phyloP scores from a whole-genome alignment of 2,797 vertebrate species.

The Bucorvus abyssinicus region DNA sequence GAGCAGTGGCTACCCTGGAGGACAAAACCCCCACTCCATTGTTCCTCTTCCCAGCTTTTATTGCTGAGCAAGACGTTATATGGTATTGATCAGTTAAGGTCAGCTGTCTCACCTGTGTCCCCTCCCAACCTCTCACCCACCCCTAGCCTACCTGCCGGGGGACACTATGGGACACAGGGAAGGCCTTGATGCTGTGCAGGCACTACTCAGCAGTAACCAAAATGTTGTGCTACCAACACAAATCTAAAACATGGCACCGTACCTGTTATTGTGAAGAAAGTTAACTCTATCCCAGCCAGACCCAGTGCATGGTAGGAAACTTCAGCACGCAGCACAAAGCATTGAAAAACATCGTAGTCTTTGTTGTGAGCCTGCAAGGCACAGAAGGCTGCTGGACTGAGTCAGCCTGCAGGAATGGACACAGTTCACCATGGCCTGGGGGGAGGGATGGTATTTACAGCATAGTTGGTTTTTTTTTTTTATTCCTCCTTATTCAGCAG shows the following conservation, averaged over 20 bases:
- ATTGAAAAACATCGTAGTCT: background rate
- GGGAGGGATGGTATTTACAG: background rate
- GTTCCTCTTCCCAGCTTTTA: background rate
- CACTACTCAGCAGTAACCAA: background rate
- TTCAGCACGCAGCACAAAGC: background rate
- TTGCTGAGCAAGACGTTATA: background rate
- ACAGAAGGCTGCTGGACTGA: background rate
- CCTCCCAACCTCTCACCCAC: background rate
- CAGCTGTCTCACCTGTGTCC: background rate
- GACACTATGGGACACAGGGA: fast-evolving
- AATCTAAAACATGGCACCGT: background rate
- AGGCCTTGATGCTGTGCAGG: background rate
- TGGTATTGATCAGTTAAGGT: background rate
- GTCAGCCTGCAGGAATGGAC: background rate
- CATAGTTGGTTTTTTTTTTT: background rate
- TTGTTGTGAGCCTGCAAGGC: background rate
- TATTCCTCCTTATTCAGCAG: background rate
- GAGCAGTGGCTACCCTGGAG: background rate
- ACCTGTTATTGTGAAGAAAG: fast-evolving
- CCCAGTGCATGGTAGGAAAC: background rate
- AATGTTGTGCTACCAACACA: background rate
- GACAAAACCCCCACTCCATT: background rate
- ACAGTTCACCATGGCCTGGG: background rate
- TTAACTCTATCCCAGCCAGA: background rate
- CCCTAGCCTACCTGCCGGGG: background rate